Base-by-base conservation (phyloP, 2,888 invertebrate genomes). In the Troides aeacus region DNA sequence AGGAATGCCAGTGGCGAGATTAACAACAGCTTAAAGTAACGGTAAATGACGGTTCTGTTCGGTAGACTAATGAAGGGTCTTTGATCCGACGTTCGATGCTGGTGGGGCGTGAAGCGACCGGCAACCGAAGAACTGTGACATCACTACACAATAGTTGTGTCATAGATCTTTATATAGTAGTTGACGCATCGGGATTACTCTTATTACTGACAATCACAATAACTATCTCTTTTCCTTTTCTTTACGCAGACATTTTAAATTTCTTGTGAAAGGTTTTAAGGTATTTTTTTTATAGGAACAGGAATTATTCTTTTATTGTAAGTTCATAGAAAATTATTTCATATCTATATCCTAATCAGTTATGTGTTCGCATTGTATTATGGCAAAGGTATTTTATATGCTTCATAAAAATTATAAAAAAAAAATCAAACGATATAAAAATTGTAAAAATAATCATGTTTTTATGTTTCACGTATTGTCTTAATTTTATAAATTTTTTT, bases 31-130 rank as follows among this genome's bases (percentile, higher is more conserved):
- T 50, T 1, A 17, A 50, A 18, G 1, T 50, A 50, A 50, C 50
- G 12, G 50, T 4, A 62, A 18, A 56, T n/a, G 56, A n/a, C 64
- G 56, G 6, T 56, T 36, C 24, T 46, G 53, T 18, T 23, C 18
- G 64, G 50, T 64, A 56, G 30, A 30, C 53, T 58, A 39, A 64
- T 39, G 57, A 21, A 64, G 42, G 56, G 56, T 56, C 53, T 64
- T 56, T 64, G 64, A 64, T 57, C 57, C 57, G 21, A 39, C 30
- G 17, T 15, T 50, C 18, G 39, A 50, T 23, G 23, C 23, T 36
- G 36, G 56, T 64, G 64, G 64, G 56, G 53, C 64, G 64, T 36
- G 36, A 64, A 15, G 50, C 50, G 10, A 50, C 50, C 64, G 30
- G 56, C 56, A 39, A 39, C 64, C 15, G 21, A 39, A 57, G 36